Base-by-base conservation (phyloP, 2,797 vertebrate genomes). In the Oreonectes daqikongensis region DNA sequence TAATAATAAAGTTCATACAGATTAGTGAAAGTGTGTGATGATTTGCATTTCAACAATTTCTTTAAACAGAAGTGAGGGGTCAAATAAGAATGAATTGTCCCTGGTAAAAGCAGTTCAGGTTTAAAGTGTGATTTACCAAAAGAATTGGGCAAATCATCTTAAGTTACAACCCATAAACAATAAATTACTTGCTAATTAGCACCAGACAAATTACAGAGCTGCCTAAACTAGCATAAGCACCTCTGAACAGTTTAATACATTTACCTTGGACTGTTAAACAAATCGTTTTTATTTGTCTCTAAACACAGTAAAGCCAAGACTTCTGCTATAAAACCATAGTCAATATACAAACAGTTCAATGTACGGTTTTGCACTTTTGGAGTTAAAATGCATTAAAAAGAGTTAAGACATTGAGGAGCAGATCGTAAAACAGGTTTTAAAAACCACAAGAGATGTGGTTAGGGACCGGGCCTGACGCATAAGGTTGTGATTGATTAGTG, bases 401-500 rank as follows among this genome's bases (percentile, higher is more conserved):
- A 30, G 4, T 10, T 18, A 6, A 12, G 8, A 50, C 10, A 50
- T n/a, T 50, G n/a, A 52, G 24, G 14, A 28, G 28, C 12, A 26
- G 53, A 64, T 10, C 18, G 71, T 44, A 20, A 52, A 74, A 35
- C 2, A 3, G 5, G 7, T 6, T 20, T 17, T 7, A 1, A 50
- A 5, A 50, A 50, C 22, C 53, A 55, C 53, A 28, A 2, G 1
- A 22, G 48, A 52, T 53, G 52, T 53, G 52, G 20, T 53, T 24
- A 14, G 52, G 3, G 20, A 24, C 8, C n/a, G 17, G 11, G 22
- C 61, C 22, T 53, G 52, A 18, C 8, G 40, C 52, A 75, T 67
- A 46, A 70, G 38, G 57, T 24, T 7, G 18, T n/a, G 10, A 72
- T 75, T 77, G 28, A 78, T 84, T 66, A 78, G 76, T 66, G 69